These are phyloP conservation scores for Dissostichus mawsoni DNA, from an alignment of 2,113 vertebrate species.

Conservation along the genomic window DNA sequence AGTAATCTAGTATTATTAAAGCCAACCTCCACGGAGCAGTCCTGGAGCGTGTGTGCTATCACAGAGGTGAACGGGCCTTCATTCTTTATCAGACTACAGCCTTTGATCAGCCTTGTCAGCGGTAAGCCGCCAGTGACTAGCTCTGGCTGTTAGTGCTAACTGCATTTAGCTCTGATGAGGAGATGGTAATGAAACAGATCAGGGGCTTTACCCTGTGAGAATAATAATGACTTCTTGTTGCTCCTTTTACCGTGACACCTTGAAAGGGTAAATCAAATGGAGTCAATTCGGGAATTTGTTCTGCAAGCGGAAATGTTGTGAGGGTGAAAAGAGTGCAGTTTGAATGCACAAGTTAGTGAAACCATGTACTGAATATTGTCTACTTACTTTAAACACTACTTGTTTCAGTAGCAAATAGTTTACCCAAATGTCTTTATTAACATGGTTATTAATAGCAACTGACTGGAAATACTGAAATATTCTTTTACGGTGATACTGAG, in stretches of 20 bases:
- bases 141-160: conserved; percentile 55
- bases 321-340: too few relatives aligned
- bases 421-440: not conserved
- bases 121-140: conserved; percentile 57
- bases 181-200: conserved; percentile 74
- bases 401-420: conserved; percentile 3
- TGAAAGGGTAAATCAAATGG: conserved; percentile 25
- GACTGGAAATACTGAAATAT: conserved; percentile 2
- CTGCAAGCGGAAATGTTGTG: conserved; percentile 31
- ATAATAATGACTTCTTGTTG: conserved; percentile 55
- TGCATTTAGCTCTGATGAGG: conserved; percentile 63
- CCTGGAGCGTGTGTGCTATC: not conserved
- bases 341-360: not conserved
- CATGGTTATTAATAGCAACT: conserved; percentile 8
- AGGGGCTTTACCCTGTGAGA: conserved; percentile 65
- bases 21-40: not conserved
- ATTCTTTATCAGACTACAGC: conserved; percentile 44
- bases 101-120: conserved; percentile 65
- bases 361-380: not conserved
- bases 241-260: conserved; percentile 46
- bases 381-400: not conserved
- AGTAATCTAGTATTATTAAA: conserved; percentile 2
- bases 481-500: conserved; percentile 1
- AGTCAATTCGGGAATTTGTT: conserved; percentile 29
- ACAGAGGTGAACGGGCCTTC: conserved; percentile 42